Evolutionary conservation across 2,113 vertebrate species (phyloP).

Genomic region (Agapornis roseicollis): DNA sequence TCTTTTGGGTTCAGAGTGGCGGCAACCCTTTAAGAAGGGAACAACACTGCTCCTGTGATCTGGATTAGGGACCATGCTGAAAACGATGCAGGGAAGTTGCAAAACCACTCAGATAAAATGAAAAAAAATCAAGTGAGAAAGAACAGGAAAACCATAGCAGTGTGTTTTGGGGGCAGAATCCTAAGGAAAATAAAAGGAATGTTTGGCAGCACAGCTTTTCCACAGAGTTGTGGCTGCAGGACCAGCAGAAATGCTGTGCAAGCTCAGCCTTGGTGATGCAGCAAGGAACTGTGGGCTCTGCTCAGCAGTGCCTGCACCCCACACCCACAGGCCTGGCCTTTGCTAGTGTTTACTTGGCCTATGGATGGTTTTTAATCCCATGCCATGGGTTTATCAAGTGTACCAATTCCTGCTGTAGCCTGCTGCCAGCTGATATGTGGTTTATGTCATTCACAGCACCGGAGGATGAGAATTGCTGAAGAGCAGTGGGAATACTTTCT

Average conservation of each 20-base stretch:
- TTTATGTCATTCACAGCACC: not conserved
- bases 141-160: not conserved
- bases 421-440: slow-evolving; percentile 11
- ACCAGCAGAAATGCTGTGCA: not conserved
- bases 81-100: not conserved
- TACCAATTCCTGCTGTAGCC: not conserved
- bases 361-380: not conserved
- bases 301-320: not conserved
- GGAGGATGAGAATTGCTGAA: not conserved
- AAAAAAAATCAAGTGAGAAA: not conserved
- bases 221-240: not conserved
- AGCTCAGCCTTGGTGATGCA: not conserved
- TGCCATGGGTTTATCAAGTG: not conserved
- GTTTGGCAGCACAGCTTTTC: not conserved
- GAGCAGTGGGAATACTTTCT: slow-evolving; percentile 31
- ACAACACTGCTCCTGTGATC: not conserved
- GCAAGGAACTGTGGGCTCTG: not conserved
- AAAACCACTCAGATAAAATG: not conserved
- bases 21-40: not conserved
- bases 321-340: not conserved
- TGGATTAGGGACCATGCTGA: not conserved
- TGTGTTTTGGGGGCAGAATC: not conserved
- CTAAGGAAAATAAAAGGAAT: not conserved
- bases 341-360: not conserved
- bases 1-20: not conserved